A percentile compares a stretch with the other conserved stretches of the same genome.
These are phyloP conservation scores for Pipra filicauda DNA, from an alignment of 2,113 vertebrate species.

Conservation along the genomic window DNA sequence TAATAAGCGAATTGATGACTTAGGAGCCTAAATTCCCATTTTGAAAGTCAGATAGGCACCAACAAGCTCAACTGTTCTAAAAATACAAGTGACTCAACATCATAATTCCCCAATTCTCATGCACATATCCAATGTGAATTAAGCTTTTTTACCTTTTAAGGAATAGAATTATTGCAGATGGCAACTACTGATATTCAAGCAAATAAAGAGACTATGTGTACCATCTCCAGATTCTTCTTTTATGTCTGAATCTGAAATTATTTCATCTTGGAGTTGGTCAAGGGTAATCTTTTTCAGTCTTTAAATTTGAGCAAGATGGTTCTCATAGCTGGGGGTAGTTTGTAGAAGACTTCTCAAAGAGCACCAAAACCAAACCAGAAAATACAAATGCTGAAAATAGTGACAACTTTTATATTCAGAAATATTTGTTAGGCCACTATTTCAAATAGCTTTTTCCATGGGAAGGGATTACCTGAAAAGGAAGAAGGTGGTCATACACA, in stretches of 20 bases:
- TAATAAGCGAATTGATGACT: background rate
- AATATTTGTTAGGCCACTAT: background rate
- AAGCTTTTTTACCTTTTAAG: background rate
- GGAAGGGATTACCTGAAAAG: background rate
- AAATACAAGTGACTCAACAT: background rate
- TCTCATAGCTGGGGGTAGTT: background rate
- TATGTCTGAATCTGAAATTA: background rate
- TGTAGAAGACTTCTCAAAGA: background rate
- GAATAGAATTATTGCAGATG: background rate
- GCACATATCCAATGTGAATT: background rate
- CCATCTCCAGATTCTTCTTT: background rate
- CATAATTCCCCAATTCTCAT: background rate
- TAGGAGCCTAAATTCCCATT: background rate
- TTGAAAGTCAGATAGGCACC: background rate
- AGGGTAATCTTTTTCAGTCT: background rate
- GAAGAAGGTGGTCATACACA: background rate
- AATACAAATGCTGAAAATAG: background rate
- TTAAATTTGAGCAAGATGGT: background rate
- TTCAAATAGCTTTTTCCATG: background rate
- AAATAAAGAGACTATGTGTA: background rate
- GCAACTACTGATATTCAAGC: background rate
- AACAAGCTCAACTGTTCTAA: background rate
- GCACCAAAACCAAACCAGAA: background rate
- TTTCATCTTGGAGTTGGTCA: background rate
- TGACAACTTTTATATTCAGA: background rate